Base-by-base conservation (phyloP, 2,113 vertebrate species). In the Sardina pilchardus region DNA sequence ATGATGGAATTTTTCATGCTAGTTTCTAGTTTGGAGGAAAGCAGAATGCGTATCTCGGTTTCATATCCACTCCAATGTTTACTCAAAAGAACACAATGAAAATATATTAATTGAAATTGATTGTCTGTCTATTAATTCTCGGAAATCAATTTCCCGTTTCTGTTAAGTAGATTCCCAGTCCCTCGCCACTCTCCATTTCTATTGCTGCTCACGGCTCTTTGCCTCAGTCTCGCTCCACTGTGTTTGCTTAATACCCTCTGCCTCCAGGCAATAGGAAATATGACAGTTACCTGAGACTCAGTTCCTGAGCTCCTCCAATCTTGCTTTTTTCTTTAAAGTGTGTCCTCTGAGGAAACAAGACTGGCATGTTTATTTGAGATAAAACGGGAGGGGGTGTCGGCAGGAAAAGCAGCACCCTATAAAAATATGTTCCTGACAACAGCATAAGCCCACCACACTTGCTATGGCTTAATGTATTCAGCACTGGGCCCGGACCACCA, bases 281-380 rank as follows among this genome's bases (percentile, higher is more conserved):
- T 87, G 87, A 88, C 86, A 78, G 87, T 86, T 88, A 90, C 86
- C 87, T 82, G 81, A 87, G 87, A 87, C 86, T 87, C 30, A 26
- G 85, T 86, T 87, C 83, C 86, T 83, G 83, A 59, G 81, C 43
- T 44, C 48, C 71, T 78, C 43, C 86, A 81, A 87, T 67, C 84
- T 87, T 59, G 5, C 34, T 67, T 21, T 84, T 84, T 85, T 82
- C 82, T 80, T 71, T 82, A 14, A 44, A 45, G 80, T 84, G 59
- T 26, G 50, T 89, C 88, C 89, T 88, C 85, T 45, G 81, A 87
- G 83, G 82, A 82, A 81, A 59, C 83, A 81, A 83, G 82, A 85
- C 81, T 83, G 89, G 75, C 39, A 67, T 86, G 86, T 88, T 85
- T 86, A 59, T 85, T 86, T 83, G 36, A 44, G 44, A 81, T 88